These are phyloP conservation scores for Scalopus aquaticus DNA, from an alignment of 2,113 vertebrate species.

Conservation along the genomic window DNA sequence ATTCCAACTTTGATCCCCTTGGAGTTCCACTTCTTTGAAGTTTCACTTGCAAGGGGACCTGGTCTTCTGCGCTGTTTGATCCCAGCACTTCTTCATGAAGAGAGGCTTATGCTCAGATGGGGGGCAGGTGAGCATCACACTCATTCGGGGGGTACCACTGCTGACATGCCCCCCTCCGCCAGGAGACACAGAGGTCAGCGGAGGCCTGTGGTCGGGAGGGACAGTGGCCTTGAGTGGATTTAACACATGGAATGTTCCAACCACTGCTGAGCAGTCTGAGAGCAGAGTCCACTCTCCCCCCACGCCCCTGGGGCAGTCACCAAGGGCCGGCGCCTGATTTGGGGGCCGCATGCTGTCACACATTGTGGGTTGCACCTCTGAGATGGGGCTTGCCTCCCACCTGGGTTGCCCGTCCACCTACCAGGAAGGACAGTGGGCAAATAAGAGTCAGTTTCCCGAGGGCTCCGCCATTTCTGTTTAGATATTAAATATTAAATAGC, in stretches of 20 bases:
- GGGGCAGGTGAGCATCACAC: neutral
- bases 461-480: neutral
- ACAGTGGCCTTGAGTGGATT: neutral
- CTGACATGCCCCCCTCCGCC: too few species aligned
- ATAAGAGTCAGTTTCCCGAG: neutral
- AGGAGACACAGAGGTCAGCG: accelerated
- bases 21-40: constrained; percentile 27
- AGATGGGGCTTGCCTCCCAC: neutral
- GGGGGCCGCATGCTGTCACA: accelerated
- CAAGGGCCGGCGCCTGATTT: neutral
- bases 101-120: neutral
- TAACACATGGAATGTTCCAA: accelerated
- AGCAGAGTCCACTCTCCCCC: accelerated
- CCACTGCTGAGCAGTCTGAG: neutral
- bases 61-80: constrained; percentile 23
- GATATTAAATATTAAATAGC: neutral
- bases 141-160: too few species aligned
- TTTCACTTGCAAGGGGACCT: neutral
- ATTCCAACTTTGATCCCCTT: neutral
- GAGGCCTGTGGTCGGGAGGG: neutral
- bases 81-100: neutral
- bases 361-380: too few species aligned
- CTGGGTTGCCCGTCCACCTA: too few species aligned
- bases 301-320: too few species aligned
- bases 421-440: neutral